A percentile compares a stretch with the other conserved stretches of the same genome.
These are phyloP conservation scores for Pinctada fucata DNA, from an alignment of 2,888 invertebrate genomes.

Conservation along the genomic window DNA sequence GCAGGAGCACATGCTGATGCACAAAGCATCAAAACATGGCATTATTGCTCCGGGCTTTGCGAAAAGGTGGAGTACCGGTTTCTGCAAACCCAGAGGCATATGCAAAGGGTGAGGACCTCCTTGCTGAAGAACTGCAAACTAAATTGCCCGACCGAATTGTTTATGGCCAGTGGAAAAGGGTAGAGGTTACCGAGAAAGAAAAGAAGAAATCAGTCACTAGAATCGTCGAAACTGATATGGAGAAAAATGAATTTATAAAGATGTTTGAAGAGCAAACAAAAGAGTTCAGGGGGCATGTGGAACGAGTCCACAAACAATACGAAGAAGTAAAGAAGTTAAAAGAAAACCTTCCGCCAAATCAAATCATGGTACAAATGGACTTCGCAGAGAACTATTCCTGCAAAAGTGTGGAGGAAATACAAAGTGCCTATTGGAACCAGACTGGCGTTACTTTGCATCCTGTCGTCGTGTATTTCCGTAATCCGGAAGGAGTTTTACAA, in stretches of 20 bases:
- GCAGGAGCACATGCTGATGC: slow-evolving; percentile 38
- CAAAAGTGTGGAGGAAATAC: too few species aligned
- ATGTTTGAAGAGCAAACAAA: neutral
- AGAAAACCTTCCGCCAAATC: slow-evolving; percentile 27
- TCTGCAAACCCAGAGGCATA: slow-evolving; percentile 42
- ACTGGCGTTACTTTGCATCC: too few species aligned
- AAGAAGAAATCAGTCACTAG: slow-evolving; percentile 5
- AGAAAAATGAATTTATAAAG: neutral
- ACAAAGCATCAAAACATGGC: slow-evolving; percentile 47
- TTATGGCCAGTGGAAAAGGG: slow-evolving; percentile 14
- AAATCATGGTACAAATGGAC: slow-evolving; percentile 45
- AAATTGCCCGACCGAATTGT: slow-evolving; percentile 1
- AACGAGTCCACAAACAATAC: slow-evolving; percentile 33
- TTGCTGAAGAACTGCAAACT: neutral
- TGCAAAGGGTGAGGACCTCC: neutral
- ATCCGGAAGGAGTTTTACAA: too few species aligned
- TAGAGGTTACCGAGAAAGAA: slow-evolving; percentile 10
- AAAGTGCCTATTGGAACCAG: too few species aligned
- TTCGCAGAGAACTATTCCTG: too few species aligned
- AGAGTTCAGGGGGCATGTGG: slow-evolving; percentile 32
- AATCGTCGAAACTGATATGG: slow-evolving; percentile 3
- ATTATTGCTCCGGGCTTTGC: too few species aligned
- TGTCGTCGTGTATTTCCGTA: too few species aligned
- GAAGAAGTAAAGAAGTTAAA: slow-evolving; percentile 32
- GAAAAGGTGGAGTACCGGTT: too few species aligned